A percentile compares a stretch with the other conserved stretches of the same genome.
Conservation (phyloP, 2,113 vertebrate genomes). For the Spea bombifrons region DNA sequence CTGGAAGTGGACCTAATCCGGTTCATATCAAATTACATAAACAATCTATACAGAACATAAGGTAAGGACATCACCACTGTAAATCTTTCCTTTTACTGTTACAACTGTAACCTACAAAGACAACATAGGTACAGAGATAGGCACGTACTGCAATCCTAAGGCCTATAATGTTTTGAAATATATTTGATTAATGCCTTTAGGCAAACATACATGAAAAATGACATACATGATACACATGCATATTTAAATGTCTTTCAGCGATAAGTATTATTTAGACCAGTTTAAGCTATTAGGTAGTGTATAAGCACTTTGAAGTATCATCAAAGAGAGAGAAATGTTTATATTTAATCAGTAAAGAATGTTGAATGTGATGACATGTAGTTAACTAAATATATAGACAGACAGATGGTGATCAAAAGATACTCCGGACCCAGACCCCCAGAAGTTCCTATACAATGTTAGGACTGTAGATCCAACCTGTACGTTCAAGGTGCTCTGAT, state of each 20-base stretch:
- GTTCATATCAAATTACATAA: not conserved
- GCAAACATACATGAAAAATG: slow-evolving; percentile 35
- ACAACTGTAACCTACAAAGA: not conserved
- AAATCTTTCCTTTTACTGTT: not conserved
- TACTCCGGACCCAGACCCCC: too few relatives aligned
- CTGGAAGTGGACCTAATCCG: too few relatives aligned
- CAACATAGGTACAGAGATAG: not conserved
- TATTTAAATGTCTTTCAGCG: slow-evolving; percentile 34
- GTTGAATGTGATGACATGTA: slow-evolving; percentile 13
- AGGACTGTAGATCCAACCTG: too few relatives aligned
- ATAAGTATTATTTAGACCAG: slow-evolving; percentile 32
- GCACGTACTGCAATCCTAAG: not conserved
- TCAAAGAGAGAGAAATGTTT: slow-evolving; percentile 34
- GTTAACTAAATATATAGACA: not conserved
- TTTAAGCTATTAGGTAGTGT: slow-evolving; percentile 25
- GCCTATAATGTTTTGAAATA: not conserved
- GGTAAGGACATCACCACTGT: not conserved
- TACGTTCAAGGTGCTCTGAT: too few relatives aligned
- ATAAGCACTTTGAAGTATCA: slow-evolving; percentile 37
- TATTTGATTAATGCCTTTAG: slow-evolving; percentile 22
- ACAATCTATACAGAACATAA: not conserved
- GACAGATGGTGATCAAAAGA: not conserved
- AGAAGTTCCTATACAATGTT: too few relatives aligned
- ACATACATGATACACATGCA: slow-evolving; percentile 20
- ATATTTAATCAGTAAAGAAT: slow-evolving; percentile 38